phyloP scores from a whole-genome alignment of 2,113 vertebrate genomes.

The Trochalopteron elliotii region DNA sequence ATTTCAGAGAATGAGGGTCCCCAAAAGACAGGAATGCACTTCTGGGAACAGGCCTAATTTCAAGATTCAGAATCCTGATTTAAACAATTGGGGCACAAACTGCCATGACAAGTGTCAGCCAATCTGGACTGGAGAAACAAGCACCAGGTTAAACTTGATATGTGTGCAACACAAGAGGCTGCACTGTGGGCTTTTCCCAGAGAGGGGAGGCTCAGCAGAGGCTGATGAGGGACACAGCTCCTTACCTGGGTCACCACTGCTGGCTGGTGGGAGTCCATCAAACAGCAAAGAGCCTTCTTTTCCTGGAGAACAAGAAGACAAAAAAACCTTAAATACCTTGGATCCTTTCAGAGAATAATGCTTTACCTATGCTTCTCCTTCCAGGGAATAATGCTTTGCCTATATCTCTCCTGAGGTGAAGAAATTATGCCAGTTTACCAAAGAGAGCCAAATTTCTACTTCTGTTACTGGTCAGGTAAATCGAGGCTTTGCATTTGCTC shows the following conservation, averaged over 20 bases:
- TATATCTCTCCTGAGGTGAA: not conserved
- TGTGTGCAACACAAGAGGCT: not conserved
- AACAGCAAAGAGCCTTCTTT: slow-evolving; percentile 72
- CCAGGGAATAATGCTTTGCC: not conserved
- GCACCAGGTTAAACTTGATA: accelerated
- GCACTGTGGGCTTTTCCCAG: not conserved
- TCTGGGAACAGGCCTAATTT: not conserved
- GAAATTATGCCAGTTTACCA: not conserved
- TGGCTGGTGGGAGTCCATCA: slow-evolving; percentile 72
- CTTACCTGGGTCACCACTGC: slow-evolving; percentile 71
- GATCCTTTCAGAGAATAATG: not conserved
- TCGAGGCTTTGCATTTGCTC: not conserved
- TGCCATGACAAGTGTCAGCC: accelerated
- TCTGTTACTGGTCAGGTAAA: accelerated
- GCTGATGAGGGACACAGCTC: not conserved
- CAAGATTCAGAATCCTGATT: not conserved
- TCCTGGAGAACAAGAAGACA: slow-evolving; percentile 47
- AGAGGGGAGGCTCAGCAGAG: not conserved
- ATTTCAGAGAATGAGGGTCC: accelerated
- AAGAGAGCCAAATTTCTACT: not conserved
- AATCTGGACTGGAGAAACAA: not conserved
- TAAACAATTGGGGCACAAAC: not conserved
- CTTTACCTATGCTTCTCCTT: not conserved
- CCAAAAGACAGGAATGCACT: not conserved
- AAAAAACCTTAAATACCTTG: not conserved